Base-by-base conservation (phyloP, 2,888 invertebrate species). In the Meganola albula region DNA sequence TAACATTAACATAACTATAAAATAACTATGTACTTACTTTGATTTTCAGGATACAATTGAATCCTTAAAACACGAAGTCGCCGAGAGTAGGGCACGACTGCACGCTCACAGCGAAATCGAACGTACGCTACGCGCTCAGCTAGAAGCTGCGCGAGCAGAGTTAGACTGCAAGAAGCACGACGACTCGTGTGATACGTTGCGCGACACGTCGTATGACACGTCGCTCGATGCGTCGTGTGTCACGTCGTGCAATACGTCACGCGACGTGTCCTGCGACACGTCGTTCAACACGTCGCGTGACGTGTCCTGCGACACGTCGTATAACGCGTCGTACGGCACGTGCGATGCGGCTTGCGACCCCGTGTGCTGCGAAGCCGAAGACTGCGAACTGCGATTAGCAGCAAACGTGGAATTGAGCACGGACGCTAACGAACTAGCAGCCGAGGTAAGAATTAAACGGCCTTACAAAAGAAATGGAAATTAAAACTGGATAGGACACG, bases 271-370 rank as follows among this genome's bases (percentile, higher is more conserved):
- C 34, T 34, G 28, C 36, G 52, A 50, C 26, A 37, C 38, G 37
- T 49, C 57, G 20, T 35, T 39, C 21, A 50, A 58, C 32, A 40
- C 41, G 26, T 47, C 53, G 9, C 25, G 34, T 20, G 47, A 51
- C 32, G 31, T 38, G 9, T 40, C 51, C 12, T 37, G 24, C 10
- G 57, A 63, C 28, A 37, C 50, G 39, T 54, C 64, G 43, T 56
- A 48, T 55, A 63, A 69, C 45, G 63, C 57, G 42, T 59, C 65
- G 35, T 66, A 66, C 58, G 63, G 63, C 55, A 72, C 53, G 59
- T 70, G 77, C 56, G 83, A 82, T 51, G 82, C 82, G 9, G 82
- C 83, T 10, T 84, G 84, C 54, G 84, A 84, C 55, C 84, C 84
- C 2, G 77, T 83, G 30, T 70, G 63, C 54, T 74, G 77, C 40